Percentiles rank a stretch among this genome's conserved stretches.
Evolutionary conservation across 2,113 vertebrate species (phyloP).

Genomic region (Dissostichus mawsoni): DNA sequence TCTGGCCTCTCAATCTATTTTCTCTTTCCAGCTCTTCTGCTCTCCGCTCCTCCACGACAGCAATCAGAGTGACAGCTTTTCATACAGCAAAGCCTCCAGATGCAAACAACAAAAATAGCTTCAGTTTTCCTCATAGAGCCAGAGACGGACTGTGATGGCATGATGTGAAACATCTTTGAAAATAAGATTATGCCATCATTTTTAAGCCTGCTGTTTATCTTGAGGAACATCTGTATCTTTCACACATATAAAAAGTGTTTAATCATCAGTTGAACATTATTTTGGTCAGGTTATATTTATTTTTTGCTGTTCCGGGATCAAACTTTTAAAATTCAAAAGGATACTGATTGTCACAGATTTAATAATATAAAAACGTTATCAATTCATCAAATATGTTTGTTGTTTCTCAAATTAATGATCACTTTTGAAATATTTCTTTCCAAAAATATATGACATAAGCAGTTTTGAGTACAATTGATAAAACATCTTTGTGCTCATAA

Average conservation of each 20-base stretch:
- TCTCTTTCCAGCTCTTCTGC: conserved; percentile 3
- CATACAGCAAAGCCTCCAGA: conserved; percentile 32
- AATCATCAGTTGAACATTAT: conserved; percentile 1
- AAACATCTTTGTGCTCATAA: no score
- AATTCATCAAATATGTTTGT: no score
- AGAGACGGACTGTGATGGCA: conserved; percentile 6
- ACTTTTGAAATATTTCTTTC: no score
- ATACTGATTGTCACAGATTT: no score
- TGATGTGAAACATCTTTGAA: conserved; percentile 7
- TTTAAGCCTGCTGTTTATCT: conserved; percentile 20
- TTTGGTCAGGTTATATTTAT: not conserved
- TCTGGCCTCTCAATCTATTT: conserved; percentile 7
- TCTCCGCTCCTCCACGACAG: conserved; percentile 30
- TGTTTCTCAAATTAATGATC: no score
- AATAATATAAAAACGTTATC: no score
- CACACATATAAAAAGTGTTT: conserved; percentile 5
- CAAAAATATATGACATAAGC: no score
- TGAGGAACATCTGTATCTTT: not conserved
- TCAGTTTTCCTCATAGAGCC: conserved; percentile 28
- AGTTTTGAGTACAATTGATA: no score
- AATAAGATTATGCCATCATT: conserved; percentile 1
- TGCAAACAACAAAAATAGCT: conserved; percentile 58
- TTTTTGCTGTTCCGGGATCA: not conserved
- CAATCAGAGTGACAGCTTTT: conserved; percentile 58
- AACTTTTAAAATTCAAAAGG: no score